Conservation (phyloP, 2,797 vertebrate genomes). For the Lacerta agilis region DNA sequence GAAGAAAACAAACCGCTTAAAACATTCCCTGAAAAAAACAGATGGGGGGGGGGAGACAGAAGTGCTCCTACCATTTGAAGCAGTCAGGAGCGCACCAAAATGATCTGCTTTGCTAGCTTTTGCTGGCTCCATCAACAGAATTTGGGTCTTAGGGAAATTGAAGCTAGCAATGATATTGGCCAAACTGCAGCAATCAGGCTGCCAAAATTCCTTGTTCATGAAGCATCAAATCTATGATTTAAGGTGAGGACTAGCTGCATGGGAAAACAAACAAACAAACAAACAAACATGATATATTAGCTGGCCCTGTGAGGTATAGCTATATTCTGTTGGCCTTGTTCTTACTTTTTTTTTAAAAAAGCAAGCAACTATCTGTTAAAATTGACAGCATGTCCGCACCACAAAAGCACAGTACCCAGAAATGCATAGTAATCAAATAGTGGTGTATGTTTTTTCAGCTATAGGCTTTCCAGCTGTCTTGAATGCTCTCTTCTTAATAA, state of each 20-base stretch:
- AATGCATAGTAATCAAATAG: not conserved
- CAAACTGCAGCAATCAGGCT: not conserved
- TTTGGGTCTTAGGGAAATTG: not conserved
- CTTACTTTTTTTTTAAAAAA: not conserved
- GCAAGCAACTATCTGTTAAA: not conserved
- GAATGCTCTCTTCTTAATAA: constrained; percentile 15
- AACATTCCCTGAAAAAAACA: not conserved
- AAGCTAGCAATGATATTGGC: not conserved
- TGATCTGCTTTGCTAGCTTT: too few species aligned
- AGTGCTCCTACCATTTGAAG: not conserved
- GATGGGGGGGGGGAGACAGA: too few species aligned
- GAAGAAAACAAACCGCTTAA: not conserved
- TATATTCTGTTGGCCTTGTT: not conserved
- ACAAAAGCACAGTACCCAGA: not conserved
- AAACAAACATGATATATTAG: not conserved
- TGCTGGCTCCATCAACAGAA: not conserved
- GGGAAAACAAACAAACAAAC: not conserved
- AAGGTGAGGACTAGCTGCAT: not conserved
- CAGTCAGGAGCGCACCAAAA: not conserved
- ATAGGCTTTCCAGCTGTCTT: not conserved
- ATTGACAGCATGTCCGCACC: not conserved
- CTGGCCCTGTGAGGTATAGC: not conserved
- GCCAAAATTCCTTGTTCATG: not conserved
- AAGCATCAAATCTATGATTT: not conserved
- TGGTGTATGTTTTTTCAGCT: not conserved